Base-by-base conservation (phyloP, 1,140 invertebrate genomes). In the Hyles euphorbiae region DNA sequence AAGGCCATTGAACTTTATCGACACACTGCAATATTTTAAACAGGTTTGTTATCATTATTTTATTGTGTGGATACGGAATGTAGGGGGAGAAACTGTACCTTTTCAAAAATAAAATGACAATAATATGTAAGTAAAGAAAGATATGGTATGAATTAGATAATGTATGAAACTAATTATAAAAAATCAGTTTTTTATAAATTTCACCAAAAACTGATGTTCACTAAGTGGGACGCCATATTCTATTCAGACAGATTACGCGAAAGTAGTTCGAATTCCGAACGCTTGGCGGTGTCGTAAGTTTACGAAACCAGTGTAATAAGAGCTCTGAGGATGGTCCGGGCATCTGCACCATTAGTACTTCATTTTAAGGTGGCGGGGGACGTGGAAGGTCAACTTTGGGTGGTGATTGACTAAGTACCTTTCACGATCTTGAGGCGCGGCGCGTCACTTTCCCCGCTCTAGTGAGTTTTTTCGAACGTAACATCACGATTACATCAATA, bases 381-480 rank as follows among this genome's bases (percentile, higher is more conserved):
- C 60, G 68, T 45, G 54, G 65, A 58, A 59, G 74, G 48, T 78
- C 81, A 50, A 46, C 8, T 53, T 67, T 72, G 10, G 46, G 33
- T 68, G 77, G 82, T 74, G 59, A 68, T 73, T 70, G 68, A 66
- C 57, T 79, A 73, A 80, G 81, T 82, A 80, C 82, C 82, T 85
- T 85, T 83, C 80, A 85, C 82, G 82, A 81, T 81, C 74, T 76
- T 71, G 71, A 74, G 67, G 68, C 66, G 70, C 65, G 66, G 67
- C 67, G 70, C 81, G 79, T 84, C 81, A 83, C 82, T 85, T 85
- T 85, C 82, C 76, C 82, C 80, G 76, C 72, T 82, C 78, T 72
- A 71, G 68, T 76, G 78, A 76, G 80, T 83, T 84, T 84, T 84
- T 82, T 81, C 73, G 73, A 84, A 82, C 79, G 78, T 82, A 82